Percentiles rank a stretch among this genome's conserved stretches.
phyloP scores from a whole-genome alignment of 2,888 invertebrate species.

The Hymenopus coronatus region DNA sequence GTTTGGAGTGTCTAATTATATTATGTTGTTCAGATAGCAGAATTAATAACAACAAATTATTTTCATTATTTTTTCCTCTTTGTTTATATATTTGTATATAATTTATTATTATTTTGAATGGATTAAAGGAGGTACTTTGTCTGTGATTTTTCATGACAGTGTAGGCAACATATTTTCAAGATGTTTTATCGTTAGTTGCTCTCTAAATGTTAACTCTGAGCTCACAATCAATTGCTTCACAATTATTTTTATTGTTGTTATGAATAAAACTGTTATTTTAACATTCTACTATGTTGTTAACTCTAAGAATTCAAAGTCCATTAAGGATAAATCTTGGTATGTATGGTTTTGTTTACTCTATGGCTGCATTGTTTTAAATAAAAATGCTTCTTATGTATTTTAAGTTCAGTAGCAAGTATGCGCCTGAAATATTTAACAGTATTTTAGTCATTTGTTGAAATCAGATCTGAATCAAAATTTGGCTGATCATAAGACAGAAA shows the following conservation, averaged over 20 bases:
- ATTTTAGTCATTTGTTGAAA: not conserved
- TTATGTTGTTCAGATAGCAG: not conserved
- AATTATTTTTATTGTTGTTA: not conserved
- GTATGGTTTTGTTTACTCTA: not conserved
- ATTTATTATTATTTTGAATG: not conserved
- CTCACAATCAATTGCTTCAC: not conserved
- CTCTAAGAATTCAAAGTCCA: not conserved
- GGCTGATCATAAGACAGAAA: not conserved
- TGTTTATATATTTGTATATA: not conserved
- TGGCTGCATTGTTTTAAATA: not conserved
- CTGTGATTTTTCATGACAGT: not conserved
- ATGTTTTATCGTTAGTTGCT: not conserved
- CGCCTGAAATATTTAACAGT: not conserved
- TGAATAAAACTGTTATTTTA: not conserved
- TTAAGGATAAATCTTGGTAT: not conserved
- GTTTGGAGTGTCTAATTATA: not conserved
- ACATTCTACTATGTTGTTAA: not conserved
- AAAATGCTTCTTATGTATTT: not conserved
- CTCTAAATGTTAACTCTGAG: not conserved
- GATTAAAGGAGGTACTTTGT: not conserved
- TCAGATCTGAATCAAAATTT: not conserved
- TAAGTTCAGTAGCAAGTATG: not conserved
- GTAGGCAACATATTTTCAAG: not conserved
- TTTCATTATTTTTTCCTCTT: not conserved
- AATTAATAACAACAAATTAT: not conserved